Evolutionary conservation across 2,888 invertebrate species (phyloP).

Genomic region (Caenorhabditis sp.): DNA sequence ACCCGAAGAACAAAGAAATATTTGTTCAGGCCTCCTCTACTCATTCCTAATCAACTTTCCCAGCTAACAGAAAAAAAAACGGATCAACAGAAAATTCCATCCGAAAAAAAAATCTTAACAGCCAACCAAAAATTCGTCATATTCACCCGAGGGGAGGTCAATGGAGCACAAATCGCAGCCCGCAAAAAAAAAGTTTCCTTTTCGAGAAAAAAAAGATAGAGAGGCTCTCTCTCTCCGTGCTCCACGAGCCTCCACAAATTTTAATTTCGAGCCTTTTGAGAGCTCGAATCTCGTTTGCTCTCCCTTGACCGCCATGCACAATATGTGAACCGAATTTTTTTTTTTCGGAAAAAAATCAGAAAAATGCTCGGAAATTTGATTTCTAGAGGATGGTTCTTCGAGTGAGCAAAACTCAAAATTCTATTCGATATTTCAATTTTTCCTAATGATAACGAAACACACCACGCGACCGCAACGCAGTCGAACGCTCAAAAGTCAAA

Average conservation of each 20-base stretch:
- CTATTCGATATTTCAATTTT: too few species aligned
- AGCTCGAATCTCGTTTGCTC: constrained; percentile 31
- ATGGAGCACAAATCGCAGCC: background rate
- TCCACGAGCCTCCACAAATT: constrained; percentile 20
- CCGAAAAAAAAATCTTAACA: too few species aligned
- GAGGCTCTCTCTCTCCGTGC: background rate
- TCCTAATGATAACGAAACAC: too few species aligned
- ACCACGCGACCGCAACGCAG: too few species aligned
- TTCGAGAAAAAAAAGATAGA: background rate
- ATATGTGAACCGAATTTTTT: background rate
- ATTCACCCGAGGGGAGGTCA: constrained; percentile 26
- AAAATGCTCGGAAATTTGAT: constrained; percentile 25
- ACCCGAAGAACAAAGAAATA: too few species aligned
- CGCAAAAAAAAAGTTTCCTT: background rate
- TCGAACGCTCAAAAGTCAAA: too few species aligned
- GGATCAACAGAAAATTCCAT: background rate
- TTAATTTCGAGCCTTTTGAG: constrained; percentile 51
- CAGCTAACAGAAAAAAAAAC: background rate
- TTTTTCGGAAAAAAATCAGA: background rate
- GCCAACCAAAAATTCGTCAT: constrained; percentile 22
- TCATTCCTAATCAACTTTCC: background rate
- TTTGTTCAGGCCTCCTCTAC: too few species aligned
- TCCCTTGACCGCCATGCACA: constrained; percentile 6
- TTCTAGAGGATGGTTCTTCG: constrained; percentile 15
- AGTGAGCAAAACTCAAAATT: background rate